A percentile compares a stretch with the other conserved stretches of the same genome.
Evolutionary conservation across 2,113 vertebrate species (phyloP).

Genomic region (Malurus alboscapulatus): DNA sequence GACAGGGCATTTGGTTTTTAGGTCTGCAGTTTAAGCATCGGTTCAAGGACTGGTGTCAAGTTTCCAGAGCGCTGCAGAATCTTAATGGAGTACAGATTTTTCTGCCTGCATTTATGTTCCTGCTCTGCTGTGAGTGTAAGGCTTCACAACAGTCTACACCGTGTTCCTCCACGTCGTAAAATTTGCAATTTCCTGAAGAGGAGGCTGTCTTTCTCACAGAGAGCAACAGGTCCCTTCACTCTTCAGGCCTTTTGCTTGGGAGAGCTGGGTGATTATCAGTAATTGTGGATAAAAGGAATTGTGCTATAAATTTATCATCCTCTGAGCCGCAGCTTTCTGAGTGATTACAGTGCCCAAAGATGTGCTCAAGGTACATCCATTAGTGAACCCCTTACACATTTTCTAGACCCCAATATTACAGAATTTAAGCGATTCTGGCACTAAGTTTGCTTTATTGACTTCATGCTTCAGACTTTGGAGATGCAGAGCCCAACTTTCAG

Average conservation of each 20-base stretch:
- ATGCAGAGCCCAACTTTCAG: not conserved
- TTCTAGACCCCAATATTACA: not conserved
- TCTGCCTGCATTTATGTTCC: slow-evolving; percentile 21
- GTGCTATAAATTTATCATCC: not conserved
- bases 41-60: slow-evolving; percentile 45
- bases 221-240: slow-evolving; percentile 3
- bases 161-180: not conserved
- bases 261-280: not conserved
- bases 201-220: slow-evolving; percentile 9
- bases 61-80: slow-evolving; percentile 46
- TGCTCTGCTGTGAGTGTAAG: not conserved
- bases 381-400: not conserved
- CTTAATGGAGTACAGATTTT: slow-evolving; percentile 49
- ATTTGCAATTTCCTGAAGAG: slow-evolving; percentile 57
- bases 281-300: not conserved
- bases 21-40: slow-evolving; percentile 16
- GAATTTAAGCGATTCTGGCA: not conserved
- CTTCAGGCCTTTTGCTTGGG: not conserved
- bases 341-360: not conserved
- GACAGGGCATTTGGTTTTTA: not conserved
- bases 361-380: not conserved
- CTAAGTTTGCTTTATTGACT: not conserved
- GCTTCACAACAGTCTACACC: not conserved
- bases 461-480: not conserved
- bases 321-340: not conserved